A percentile compares a stretch with the other conserved stretches of the same genome.
Evolutionary conservation across 2,113 vertebrate genomes (phyloP).

Genomic region (Mus musculus): DNA sequence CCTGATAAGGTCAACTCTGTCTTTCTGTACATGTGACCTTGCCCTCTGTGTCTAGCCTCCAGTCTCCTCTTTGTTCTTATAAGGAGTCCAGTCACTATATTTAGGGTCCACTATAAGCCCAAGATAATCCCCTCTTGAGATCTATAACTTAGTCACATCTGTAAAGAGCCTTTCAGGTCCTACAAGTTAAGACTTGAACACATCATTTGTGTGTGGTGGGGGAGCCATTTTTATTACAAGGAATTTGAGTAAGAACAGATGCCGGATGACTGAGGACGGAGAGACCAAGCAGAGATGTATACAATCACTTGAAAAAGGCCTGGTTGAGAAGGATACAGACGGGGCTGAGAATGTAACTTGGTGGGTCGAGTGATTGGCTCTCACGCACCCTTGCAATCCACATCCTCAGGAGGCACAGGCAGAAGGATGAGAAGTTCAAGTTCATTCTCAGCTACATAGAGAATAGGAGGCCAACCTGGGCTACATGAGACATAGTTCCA

Average conservation of each 20-base stretch:
- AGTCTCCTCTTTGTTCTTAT: not conserved
- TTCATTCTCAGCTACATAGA: not conserved
- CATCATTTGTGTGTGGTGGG: not conserved
- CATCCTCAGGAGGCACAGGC: not conserved
- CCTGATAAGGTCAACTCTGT: not conserved
- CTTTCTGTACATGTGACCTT: not conserved
- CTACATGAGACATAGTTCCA: not conserved
- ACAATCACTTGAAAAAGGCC: not conserved
- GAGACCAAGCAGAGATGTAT: not conserved
- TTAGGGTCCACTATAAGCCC: not conserved
- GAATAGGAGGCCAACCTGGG: not conserved
- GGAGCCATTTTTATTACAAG: not conserved
- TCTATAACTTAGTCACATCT: slow-evolving; percentile 8
- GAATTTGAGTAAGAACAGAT: not conserved
- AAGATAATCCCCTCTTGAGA: slow-evolving; percentile 13
- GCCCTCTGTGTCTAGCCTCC: not conserved
- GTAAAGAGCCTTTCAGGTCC: slow-evolving; percentile 1
- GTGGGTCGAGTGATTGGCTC: not conserved
- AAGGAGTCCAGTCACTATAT: slow-evolving; percentile 1
- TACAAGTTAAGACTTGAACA: not conserved
- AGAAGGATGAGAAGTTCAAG: not conserved
- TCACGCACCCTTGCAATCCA: not conserved
- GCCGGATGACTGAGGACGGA: not conserved
- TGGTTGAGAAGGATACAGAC: not conserved
- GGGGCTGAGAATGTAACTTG: not conserved